Conservation (phyloP, 2,797 vertebrate species). For the Anas flavirostris region DNA sequence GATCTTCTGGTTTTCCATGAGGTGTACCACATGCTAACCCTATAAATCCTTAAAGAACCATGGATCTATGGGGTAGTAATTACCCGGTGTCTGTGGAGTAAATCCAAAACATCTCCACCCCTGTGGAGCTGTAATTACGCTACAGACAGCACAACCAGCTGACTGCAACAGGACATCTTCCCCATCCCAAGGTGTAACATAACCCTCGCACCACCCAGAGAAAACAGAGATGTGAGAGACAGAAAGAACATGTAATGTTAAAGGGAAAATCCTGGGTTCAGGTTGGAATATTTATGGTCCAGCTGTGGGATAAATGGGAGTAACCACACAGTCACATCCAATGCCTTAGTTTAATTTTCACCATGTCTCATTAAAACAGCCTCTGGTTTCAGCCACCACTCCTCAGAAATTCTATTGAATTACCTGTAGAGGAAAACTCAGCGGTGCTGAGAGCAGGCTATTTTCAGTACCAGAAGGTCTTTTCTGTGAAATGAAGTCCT, state of each 20-base stretch:
- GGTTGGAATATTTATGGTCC: background rate
- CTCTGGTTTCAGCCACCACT: background rate
- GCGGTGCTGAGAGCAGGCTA: background rate
- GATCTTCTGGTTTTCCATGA: background rate
- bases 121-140: background rate
- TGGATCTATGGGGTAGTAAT: background rate
- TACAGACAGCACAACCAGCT: background rate
- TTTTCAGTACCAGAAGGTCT: background rate
- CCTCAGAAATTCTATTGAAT: background rate
- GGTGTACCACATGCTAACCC: background rate
- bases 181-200: constrained; percentile 51
- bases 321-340: background rate
- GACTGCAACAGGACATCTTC: background rate
- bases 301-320: background rate
- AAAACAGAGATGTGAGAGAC: background rate
- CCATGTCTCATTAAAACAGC: background rate
- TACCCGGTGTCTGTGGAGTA: background rate
- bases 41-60: background rate
- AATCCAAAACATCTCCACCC: background rate
- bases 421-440: background rate
- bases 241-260: background rate
- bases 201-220: background rate
- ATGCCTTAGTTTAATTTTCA: background rate
- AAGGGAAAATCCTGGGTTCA: background rate
- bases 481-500: background rate